Base-by-base conservation (phyloP, 2,888 invertebrate genomes). In the Seira ritae region DNA sequence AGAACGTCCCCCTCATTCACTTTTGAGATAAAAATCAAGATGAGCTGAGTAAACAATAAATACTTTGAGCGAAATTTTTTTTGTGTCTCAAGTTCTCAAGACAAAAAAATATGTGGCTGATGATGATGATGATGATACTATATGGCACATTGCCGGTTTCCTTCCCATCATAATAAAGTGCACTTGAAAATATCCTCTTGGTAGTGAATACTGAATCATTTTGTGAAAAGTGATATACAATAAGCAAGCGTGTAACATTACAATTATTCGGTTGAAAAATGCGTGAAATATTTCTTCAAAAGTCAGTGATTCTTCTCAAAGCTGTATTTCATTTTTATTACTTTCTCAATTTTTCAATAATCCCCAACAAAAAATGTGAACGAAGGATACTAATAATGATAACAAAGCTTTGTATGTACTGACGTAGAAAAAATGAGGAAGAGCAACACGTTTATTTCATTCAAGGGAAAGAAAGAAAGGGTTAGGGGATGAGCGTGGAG, bases 311-410 rank as follows among this genome's bases (percentile, higher is more conserved):
- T 76, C 67, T 72, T 68, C 60, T 68, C 46, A 76, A 76, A 66
- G 71, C 75, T 68, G 76, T 82, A 76, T 82, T 76, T 82, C 81
- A 82, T 82, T 82, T 82, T 82, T 82, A 82, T 76, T 72, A 20
- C 76, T 22, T 42, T 66, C 70, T 71, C 76, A 82, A 82, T 82
- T 76, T 82, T 82, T 82, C 76, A 82, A 82, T 82, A 82, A 76
- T 22, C 10, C 8, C 23, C 8, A 22, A 22, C 4, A 17, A 67
- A 20, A 17, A 67, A 20, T n/a, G 24, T 17, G 67, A n/a, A n/a
- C n/a, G n/a, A n/a, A n/a, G n/a, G n/a, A n/a, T n/a, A n/a, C n/a
- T n/a, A n/a, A n/a, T n/a, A n/a, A n/a, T n/a, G n/a, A n/a, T n/a
- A n/a, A n/a, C n/a, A n/a, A n/a, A n/a, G n/a, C n/a, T n/a, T n/a